Conservation (phyloP, 2,888 invertebrate species). For the Bombylius major region DNA sequence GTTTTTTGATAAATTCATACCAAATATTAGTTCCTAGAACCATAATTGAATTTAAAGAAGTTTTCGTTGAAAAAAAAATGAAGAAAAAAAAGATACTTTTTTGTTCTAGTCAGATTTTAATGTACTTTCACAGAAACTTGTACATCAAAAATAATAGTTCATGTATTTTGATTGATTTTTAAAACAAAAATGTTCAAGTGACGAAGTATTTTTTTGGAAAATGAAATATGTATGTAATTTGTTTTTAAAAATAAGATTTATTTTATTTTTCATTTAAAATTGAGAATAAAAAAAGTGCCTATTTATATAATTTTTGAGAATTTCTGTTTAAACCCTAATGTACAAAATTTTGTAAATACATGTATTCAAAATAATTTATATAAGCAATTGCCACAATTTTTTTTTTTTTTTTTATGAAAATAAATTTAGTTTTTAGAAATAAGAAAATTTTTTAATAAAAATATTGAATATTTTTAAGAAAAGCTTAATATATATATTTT, state of each 20-base stretch:
- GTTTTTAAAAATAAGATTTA: too few species aligned
- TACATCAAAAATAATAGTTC: too few species aligned
- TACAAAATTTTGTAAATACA: neutral
- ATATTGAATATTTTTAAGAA: too few species aligned
- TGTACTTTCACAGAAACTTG: neutral
- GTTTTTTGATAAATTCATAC: constrained; percentile 17
- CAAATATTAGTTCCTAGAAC: constrained; percentile 38
- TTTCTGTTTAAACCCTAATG: neutral
- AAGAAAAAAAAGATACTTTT: neutral
- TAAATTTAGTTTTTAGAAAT: neutral
- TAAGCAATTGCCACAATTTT: too few species aligned
- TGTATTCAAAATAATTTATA: too few species aligned
- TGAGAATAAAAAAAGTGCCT: constrained; percentile 1
- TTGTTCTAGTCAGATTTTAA: neutral
- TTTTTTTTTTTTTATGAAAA: too few species aligned
- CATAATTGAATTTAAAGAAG: constrained; percentile 7
- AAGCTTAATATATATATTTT: too few species aligned
- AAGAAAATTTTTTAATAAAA: neutral
- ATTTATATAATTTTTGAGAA: neutral
- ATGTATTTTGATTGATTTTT: too few species aligned
- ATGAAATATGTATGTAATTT: too few species aligned
- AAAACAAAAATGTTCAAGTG: too few species aligned
- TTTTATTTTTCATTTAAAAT: too few species aligned
- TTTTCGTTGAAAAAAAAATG: neutral
- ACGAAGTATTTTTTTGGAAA: too few species aligned